Evolutionary conservation across 2,113 vertebrate genomes (phyloP).

Genomic region (Rhinopithecus roxellana): DNA sequence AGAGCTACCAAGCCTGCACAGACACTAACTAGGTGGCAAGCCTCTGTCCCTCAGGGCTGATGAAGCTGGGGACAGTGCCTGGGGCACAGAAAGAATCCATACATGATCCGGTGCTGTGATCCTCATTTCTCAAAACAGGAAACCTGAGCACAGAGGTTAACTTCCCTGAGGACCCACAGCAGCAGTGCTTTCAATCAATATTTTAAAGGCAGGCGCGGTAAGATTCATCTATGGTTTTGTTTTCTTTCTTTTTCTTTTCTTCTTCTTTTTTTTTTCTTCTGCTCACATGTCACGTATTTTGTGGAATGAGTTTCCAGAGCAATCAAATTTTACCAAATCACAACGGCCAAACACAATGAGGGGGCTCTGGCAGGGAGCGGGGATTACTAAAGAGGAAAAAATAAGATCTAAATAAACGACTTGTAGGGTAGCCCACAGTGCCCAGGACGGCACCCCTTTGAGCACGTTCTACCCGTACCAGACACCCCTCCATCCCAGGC

Average conservation of each 20-base stretch:
- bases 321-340: background rate
- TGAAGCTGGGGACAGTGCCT: background rate
- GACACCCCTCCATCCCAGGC: background rate
- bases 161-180: background rate
- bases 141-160: background rate
- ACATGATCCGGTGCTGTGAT: accelerated
- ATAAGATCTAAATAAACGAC: background rate
- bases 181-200: background rate
- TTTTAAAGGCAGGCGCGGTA: background rate
- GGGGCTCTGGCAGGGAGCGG: background rate
- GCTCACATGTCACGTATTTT: background rate
- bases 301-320: background rate
- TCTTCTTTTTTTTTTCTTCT: background rate
- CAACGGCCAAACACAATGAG: background rate
- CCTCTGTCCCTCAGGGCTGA: background rate
- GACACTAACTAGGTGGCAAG: background rate
- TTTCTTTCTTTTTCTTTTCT: background rate
- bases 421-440: too few relatives aligned
- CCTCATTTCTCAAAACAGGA: background rate
- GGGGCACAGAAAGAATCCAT: background rate
- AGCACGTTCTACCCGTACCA: background rate
- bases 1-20: background rate
- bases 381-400: background rate
- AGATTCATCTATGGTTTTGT: background rate
- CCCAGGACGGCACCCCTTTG: background rate